Evolutionary conservation across 2,113 vertebrate species (phyloP).

Genomic region (Gila orcuttii): DNA sequence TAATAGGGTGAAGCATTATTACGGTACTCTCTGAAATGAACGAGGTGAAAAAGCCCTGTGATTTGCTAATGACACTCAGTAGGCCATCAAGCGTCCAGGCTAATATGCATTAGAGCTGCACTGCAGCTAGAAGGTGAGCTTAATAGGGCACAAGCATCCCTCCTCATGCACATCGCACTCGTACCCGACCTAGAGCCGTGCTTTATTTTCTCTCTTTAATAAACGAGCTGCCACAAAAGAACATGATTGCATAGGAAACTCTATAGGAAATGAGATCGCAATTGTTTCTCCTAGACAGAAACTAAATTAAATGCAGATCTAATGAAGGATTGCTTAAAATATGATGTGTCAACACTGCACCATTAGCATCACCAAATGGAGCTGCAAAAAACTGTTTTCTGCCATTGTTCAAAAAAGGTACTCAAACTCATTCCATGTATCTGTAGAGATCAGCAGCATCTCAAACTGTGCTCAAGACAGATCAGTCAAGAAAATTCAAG

Average conservation of each 20-base stretch:
- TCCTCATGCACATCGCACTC: conserved; percentile 23
- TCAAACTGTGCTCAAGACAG: background rate
- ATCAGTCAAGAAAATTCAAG: background rate
- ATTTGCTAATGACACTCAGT: conserved; percentile 32
- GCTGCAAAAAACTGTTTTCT: background rate
- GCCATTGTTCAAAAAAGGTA: background rate
- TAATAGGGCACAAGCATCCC: conserved; percentile 40
- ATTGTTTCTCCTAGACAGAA: conserved; percentile 8
- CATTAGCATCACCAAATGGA: background rate
- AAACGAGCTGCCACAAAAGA: conserved; percentile 40
- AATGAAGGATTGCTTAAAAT: background rate
- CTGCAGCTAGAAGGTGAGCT: conserved; percentile 30
- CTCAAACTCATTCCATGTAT: background rate
- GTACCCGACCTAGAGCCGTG: background rate
- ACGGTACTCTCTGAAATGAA: background rate
- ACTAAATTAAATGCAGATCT: conserved; percentile 7
- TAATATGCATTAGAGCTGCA: conserved; percentile 22
- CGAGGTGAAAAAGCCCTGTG: background rate
- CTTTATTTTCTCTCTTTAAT: conserved; percentile 41
- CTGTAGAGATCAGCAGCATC: background rate
- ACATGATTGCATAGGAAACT: conserved; percentile 43
- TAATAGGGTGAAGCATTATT: conserved; percentile 22
- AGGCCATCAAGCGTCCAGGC: conserved; percentile 2
- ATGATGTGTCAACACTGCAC: background rate
- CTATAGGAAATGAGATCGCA: conserved; percentile 13